Conservation (phyloP, 1,140 invertebrate genomes). For the Archegozetes longisetosus region DNA sequence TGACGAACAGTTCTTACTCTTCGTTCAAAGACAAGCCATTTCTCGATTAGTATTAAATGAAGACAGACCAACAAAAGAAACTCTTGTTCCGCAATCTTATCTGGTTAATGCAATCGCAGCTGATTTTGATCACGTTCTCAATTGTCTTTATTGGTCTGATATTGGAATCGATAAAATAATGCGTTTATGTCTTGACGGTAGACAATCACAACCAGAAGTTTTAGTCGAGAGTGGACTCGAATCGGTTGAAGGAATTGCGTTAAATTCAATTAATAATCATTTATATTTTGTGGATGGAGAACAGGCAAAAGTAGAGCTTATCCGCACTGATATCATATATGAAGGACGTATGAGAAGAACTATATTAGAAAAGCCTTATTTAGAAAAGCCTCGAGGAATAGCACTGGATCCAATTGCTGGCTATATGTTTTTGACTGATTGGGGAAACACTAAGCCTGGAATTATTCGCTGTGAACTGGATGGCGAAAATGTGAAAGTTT, state of each 20-base stretch:
- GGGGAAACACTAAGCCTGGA: constrained; percentile 48
- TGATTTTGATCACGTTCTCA: constrained; percentile 67
- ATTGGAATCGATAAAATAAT: constrained; percentile 59
- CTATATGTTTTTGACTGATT: constrained; percentile 83
- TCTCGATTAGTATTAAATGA: constrained; percentile 46
- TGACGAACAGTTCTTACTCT: constrained; percentile 54
- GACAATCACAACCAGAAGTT: constrained; percentile 41
- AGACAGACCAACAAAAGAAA: constrained; percentile 37
- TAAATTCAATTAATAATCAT: constrained; percentile 83
- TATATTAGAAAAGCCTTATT: constrained; percentile 47
- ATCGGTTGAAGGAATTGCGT: constrained; percentile 76
- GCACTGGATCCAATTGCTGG: constrained; percentile 54
- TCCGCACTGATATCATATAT: constrained; percentile 46
- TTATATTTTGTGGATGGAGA: constrained; percentile 74
- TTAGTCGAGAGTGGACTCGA: constrained; percentile 52
- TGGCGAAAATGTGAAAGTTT: constrained; percentile 49
- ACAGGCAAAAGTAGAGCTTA: constrained; percentile 56
- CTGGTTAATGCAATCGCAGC: constrained; percentile 67
- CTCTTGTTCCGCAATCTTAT: constrained; percentile 44
- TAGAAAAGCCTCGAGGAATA: constrained; percentile 70
- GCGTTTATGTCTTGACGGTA: constrained; percentile 54
- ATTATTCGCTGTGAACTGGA: constrained; percentile 72
- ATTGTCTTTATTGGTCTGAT: constrained; percentile 78
- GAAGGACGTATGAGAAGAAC: constrained; percentile 56
- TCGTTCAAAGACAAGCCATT: constrained; percentile 55